These are phyloP conservation scores for Hylomyscus alleni DNA, from an alignment of 2,797 vertebrate species.

Conservation along the genomic window DNA sequence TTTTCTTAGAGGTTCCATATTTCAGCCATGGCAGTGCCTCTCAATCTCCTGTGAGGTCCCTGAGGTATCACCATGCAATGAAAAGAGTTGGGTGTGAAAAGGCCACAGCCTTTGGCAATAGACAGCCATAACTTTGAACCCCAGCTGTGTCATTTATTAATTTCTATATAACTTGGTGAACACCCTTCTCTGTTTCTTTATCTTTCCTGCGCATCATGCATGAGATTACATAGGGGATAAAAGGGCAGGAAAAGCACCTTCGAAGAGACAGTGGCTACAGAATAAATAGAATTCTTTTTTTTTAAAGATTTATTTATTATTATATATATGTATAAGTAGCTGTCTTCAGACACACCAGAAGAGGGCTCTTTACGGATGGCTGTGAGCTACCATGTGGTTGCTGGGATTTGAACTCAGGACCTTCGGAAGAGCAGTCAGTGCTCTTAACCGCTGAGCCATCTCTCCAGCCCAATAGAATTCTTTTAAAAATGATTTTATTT, in stretches of 20 bases:
- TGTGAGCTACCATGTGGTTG: no score
- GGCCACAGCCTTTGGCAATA: not conserved
- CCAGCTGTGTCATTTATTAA: not conserved
- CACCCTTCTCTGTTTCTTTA: constrained; percentile 48
- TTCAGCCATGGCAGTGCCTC: constrained; percentile 4
- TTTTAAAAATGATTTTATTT: not conserved
- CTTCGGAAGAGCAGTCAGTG: no score
- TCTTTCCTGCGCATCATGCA: not conserved
- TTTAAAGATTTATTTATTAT: not conserved
- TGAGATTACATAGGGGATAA: not conserved
- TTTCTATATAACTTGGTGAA: constrained; percentile 49
- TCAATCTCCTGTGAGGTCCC: not conserved
- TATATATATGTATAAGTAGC: no score
- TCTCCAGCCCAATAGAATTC: no score
- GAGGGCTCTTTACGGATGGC: no score
- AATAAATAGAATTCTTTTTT: not conserved
- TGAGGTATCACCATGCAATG: not conserved
- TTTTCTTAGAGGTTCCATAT: constrained; percentile 34
- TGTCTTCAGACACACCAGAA: no score
- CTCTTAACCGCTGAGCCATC: no score
- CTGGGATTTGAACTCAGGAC: no score
- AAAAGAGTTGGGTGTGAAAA: constrained; percentile 20
- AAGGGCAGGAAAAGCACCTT: not conserved
- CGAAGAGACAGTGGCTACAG: not conserved
- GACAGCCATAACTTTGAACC: not conserved